Base-by-base conservation (phyloP, 2,113 vertebrate species). In the Oplegnathus fasciatus region DNA sequence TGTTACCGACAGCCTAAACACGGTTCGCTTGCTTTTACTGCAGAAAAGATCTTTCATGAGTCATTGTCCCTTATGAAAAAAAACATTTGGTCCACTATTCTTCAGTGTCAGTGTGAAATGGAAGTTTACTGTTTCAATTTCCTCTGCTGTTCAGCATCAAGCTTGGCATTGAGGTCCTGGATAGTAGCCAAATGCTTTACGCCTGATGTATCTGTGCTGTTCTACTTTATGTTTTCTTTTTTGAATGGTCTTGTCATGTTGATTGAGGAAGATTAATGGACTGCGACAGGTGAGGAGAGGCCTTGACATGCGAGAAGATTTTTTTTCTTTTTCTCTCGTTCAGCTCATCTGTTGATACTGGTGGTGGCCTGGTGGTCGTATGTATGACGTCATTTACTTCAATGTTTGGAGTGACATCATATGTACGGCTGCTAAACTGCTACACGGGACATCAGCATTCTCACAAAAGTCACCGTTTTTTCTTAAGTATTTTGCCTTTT, bases 371-470 rank as follows among this genome's bases (percentile, higher is more conserved):
- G 96, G 97, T 96, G 95, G 97, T 97, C 96, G 95, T 98, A 98
- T 98, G 95, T 97, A 97, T 97, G 97, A 97, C 94, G 97, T 97
- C 97, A 98, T 98, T 97, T 98, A 96, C 97, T 98, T 96, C 95
- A 95, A 91, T 96, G 95, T 95, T 96, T 97, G 97, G 96, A 98
- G 97, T 99, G 97, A 98, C 97, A 97, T 98, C 97, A 98, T 97
- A 97, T 98, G 96, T 98, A 97, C 96, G 96, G 96, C 96, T 96
- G 96, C 97, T 98, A 98, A 98, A 97, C 98, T 97, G 96, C 96
- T 96, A 95, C 97, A 97, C 93, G 90, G 88, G 93, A 96, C 97
- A 91, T 96, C 97, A 85, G 62, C 91, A 73, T 91, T 91, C 68
- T 69, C 50, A 65, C 65, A 68, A 28, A 57, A 66, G 52, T 17